Percentiles rank a stretch among this genome's conserved stretches.
These are phyloP conservation scores for Emys orbicularis DNA, from an alignment of 2,797 vertebrate genomes.

Conservation along the genomic window DNA sequence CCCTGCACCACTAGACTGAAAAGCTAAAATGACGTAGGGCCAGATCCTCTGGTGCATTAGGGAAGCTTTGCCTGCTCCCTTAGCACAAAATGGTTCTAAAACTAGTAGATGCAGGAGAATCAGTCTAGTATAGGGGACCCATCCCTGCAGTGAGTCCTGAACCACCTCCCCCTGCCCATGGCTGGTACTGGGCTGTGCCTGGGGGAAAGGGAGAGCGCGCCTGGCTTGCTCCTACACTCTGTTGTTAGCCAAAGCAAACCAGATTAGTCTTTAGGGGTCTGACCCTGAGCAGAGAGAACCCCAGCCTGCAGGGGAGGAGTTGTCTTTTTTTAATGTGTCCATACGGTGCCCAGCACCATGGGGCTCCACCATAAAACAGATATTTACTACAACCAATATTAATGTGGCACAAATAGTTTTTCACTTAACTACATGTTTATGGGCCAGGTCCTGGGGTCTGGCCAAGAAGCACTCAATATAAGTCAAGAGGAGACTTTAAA, in stretches of 20 bases:
- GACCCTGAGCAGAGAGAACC: not conserved
- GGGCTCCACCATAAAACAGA: not conserved
- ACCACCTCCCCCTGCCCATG: not conserved
- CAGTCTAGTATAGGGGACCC: not conserved
- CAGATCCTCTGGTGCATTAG: not conserved
- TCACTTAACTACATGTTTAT: not conserved
- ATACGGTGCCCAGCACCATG: not conserved
- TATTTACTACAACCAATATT: conserved; percentile 46
- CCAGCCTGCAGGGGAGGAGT: not conserved
- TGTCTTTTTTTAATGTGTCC: not conserved
- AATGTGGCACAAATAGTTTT: not conserved
- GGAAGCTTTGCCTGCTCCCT: not conserved
- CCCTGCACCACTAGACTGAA: not conserved
- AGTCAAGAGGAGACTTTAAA: not conserved
- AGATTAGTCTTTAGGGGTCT: not conserved
- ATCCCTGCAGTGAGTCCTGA: not conserved
- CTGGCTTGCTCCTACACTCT: not conserved
- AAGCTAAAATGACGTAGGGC: not conserved
- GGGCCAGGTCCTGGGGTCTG: not conserved
- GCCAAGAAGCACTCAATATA: not conserved
- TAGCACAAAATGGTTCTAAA: not conserved
- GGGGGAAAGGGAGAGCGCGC: not conserved
- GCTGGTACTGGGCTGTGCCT: not conserved
- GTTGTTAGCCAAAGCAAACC: not conserved
- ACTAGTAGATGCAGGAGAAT: not conserved